Evolutionary conservation across 1,140 invertebrate species (phyloP).

Genomic region (Melanaphis sacchari): DNA sequence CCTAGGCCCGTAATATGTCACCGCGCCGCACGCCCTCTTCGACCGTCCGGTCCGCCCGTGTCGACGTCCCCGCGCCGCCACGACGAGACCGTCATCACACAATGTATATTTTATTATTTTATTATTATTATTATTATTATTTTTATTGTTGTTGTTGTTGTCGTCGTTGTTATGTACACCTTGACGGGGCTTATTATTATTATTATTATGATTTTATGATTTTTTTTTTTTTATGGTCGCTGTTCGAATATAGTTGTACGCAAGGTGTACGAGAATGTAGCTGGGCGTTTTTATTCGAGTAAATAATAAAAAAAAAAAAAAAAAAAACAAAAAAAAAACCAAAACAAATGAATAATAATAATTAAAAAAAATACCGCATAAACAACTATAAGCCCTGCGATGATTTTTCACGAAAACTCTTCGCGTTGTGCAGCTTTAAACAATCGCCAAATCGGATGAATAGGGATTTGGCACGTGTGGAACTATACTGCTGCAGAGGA

Average conservation of each 20-base stretch:
- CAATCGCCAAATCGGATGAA: neutral
- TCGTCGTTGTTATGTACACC: neutral
- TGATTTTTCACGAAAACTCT: neutral
- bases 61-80: neutral
- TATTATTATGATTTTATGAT: neutral
- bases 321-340: too few species aligned
- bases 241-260: neutral
- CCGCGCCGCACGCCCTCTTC: neutral
- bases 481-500: neutral
- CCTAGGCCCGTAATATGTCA: conserved; percentile 27
- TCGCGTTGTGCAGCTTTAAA: neutral
- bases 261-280: neutral
- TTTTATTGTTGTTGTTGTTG: too few species aligned
- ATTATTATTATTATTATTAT: conserved; percentile 3
- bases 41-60: neutral
- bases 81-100: neutral
- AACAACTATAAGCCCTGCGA: neutral
- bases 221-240: conserved; percentile 6
- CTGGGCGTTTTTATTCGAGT: conserved; percentile 25
- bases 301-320: neutral
- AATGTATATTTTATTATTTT: conserved; percentile 8
- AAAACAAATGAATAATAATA: neutral
- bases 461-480: neutral
- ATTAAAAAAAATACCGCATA: neutral
- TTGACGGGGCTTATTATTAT: neutral